These are phyloP conservation scores for Tachycineta bicolor DNA, from an alignment of 2,113 vertebrate species.

Conservation along the genomic window DNA sequence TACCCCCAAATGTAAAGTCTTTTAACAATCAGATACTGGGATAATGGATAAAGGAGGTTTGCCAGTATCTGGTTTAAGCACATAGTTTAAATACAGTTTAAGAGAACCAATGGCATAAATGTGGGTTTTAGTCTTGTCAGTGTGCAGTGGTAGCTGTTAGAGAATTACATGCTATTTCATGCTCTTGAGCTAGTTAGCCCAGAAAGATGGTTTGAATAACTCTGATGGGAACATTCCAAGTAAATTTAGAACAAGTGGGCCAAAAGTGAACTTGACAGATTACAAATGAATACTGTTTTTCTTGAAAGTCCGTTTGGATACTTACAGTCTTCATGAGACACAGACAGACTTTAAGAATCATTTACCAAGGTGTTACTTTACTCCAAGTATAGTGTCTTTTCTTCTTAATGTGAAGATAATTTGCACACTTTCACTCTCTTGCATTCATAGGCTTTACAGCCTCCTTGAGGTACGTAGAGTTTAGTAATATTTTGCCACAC, in stretches of 20 bases:
- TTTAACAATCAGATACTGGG: background rate
- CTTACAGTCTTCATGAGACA: background rate
- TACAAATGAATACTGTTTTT: background rate
- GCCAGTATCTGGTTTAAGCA: background rate
- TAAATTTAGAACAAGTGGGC: background rate
- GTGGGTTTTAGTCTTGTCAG: background rate
- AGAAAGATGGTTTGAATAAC: background rate
- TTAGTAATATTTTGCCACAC: background rate
- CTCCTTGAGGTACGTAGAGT: background rate
- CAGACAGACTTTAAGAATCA: background rate
- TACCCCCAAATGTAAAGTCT: background rate
- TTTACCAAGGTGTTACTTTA: background rate
- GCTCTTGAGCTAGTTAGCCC: background rate
- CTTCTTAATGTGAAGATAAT: background rate
- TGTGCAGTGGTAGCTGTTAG: background rate
- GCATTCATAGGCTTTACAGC: background rate
- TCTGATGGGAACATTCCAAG: background rate
- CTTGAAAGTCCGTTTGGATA: background rate
- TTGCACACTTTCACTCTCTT: background rate
- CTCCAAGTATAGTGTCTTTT: background rate
- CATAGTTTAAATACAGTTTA: background rate
- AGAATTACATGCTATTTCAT: background rate
- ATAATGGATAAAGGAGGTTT: background rate
- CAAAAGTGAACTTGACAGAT: background rate
- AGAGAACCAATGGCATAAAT: background rate